Evolutionary conservation across 2,797 vertebrate species (phyloP).

Genomic region (Huso huso): DNA sequence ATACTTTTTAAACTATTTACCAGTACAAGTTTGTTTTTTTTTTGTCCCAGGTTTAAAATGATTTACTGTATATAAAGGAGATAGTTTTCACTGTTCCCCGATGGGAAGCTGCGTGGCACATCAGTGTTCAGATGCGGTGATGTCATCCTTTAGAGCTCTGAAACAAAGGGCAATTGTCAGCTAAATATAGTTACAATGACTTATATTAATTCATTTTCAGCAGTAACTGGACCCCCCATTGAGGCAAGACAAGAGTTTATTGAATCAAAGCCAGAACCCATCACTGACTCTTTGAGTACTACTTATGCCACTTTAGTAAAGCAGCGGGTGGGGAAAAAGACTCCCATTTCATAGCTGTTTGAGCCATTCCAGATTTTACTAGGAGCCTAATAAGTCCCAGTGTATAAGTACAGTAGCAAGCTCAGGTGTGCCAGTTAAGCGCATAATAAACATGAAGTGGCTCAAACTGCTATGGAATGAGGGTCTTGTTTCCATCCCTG

Average conservation of each 20-base stretch:
- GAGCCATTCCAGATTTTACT: too few relatives aligned
- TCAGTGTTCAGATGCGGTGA: slow-evolving; percentile 20
- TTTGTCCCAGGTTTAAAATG: slow-evolving; percentile 10
- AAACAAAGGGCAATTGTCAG: slow-evolving; percentile 32
- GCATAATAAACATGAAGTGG: too few relatives aligned
- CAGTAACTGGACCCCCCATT: slow-evolving; percentile 20
- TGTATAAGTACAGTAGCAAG: too few relatives aligned
- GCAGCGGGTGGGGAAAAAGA: too few relatives aligned
- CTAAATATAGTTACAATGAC: slow-evolving; percentile 19
- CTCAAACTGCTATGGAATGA: too few relatives aligned
- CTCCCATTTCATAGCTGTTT: too few relatives aligned
- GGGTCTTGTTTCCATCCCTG: too few relatives aligned
- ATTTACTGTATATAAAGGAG: slow-evolving; percentile 18
- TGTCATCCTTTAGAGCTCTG: slow-evolving; percentile 21
- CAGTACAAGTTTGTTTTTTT: slow-evolving; percentile 5
- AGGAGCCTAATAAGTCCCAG: too few relatives aligned
- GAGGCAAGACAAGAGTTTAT: slow-evolving; percentile 11
- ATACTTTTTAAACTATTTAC: slow-evolving; percentile 8
- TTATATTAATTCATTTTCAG: slow-evolving; percentile 16
- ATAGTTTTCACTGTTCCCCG: slow-evolving; percentile 19
- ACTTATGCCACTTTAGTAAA: too few relatives aligned
- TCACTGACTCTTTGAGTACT: too few relatives aligned
- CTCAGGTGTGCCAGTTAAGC: too few relatives aligned
- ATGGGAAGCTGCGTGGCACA: slow-evolving; percentile 22
- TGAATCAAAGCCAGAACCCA: too few relatives aligned